phyloP scores from a whole-genome alignment of 2,888 invertebrate species.

The Megaustenia siamemsis region DNA sequence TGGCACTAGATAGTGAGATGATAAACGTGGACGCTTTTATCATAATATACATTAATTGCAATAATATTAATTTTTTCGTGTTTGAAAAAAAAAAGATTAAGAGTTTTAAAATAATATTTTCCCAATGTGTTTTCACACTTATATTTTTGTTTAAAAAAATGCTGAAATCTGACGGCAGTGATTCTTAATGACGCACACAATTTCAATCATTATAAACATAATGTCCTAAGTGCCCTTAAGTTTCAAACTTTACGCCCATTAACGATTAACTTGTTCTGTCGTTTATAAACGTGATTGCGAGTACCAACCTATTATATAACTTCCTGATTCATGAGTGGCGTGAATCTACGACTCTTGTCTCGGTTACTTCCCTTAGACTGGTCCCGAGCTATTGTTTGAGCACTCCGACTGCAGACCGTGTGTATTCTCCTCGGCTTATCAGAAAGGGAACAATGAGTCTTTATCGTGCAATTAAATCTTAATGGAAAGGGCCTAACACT shows the following conservation, averaged over 20 bases:
- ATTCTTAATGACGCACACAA: too few species aligned
- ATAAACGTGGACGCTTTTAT: too few species aligned
- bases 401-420: neutral
- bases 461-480: slow-evolving; percentile 15
- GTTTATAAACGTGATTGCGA: neutral
- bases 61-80: too few species aligned
- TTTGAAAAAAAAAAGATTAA: too few species aligned
- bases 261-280: neutral
- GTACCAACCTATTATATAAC: neutral
- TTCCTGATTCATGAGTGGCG: neutral
- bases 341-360: slow-evolving; percentile 7
- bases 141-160: too few species aligned
- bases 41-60: too few species aligned
- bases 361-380: slow-evolving; percentile 44
- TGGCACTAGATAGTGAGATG: too few species aligned
- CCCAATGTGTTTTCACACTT: too few species aligned
- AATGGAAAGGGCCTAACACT: slow-evolving; percentile 26
- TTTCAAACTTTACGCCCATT: neutral
- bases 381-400: slow-evolving; percentile 13
- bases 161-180: too few species aligned
- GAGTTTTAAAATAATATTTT: too few species aligned
- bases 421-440: neutral
- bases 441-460: neutral
- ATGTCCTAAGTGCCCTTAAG: too few species aligned
- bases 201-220: too few species aligned